Conservation (phyloP, 2,113 vertebrate species). For the Alosa alosa region DNA sequence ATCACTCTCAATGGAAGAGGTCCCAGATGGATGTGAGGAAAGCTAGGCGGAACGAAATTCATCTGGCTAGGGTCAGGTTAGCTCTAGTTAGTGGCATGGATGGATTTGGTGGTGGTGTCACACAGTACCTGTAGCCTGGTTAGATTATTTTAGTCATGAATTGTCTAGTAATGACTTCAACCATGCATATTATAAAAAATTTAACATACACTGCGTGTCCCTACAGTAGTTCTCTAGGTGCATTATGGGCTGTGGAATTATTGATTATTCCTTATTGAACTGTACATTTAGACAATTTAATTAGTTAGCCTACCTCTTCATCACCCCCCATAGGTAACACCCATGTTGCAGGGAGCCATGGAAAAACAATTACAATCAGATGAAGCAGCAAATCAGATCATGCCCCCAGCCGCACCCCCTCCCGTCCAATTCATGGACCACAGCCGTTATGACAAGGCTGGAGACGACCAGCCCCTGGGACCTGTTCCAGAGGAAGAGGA, state of each 20-base stretch:
- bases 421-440: slow-evolving; percentile 70
- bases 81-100: neutral
- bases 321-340: slow-evolving; percentile 52
- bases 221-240: neutral
- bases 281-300: slow-evolving; percentile 19
- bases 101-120: neutral
- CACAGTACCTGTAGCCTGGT: neutral
- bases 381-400: slow-evolving; percentile 46
- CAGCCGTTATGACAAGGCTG: slow-evolving; percentile 51
- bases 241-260: neutral
- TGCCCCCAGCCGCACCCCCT: slow-evolving; percentile 60
- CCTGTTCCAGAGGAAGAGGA: slow-evolving; percentile 72
- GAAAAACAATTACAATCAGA: slow-evolving; percentile 57
- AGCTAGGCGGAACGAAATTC: no score
- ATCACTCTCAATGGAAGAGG: no score
- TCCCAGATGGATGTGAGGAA: no score
- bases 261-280: neutral
- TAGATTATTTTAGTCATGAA: neutral
- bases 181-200: neutral
- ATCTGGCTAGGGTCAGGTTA: no score
- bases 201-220: neutral
- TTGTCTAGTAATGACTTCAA: neutral
- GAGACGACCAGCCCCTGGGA: slow-evolving; percentile 62
- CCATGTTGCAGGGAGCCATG: slow-evolving; percentile 49
- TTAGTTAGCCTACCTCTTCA: slow-evolving; percentile 15